These are phyloP conservation scores for Trypoxylon attenuatum DNA, from an alignment of 2,888 invertebrate genomes.

Conservation along the genomic window DNA sequence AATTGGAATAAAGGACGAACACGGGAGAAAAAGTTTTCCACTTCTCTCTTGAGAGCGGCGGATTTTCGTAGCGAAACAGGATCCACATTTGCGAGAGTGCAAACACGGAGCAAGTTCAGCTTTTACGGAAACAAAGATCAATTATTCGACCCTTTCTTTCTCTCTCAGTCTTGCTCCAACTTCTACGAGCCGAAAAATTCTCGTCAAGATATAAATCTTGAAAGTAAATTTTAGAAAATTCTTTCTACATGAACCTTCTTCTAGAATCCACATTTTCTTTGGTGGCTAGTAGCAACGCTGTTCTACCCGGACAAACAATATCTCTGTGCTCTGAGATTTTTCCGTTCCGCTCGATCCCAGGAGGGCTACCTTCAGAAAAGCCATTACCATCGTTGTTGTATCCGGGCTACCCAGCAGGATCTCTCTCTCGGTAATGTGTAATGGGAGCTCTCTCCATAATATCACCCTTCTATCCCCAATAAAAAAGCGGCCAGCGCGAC, in stretches of 20 bases:
- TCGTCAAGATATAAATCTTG: conserved; percentile 1
- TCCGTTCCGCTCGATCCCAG: background rate
- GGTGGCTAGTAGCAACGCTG: conserved; percentile 5
- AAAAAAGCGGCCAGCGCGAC: background rate
- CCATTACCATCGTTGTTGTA: background rate
- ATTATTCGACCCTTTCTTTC: background rate
- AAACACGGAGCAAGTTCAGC: no score
- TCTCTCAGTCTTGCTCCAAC: background rate
- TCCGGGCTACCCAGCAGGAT: no score
- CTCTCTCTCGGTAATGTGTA: background rate
- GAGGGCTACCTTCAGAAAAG: background rate
- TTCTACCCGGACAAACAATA: conserved; percentile 6
- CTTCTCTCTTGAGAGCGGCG: no score
- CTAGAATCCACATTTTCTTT: background rate
- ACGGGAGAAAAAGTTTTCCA: no score
- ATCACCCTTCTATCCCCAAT: background rate
- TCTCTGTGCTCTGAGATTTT: background rate
- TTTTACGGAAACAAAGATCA: background rate
- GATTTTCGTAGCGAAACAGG: no score
- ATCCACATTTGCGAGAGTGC: no score
- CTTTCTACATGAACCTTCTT: background rate
- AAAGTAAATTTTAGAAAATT: conserved; percentile 25
- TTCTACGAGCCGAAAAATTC: background rate
- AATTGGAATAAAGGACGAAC: no score
- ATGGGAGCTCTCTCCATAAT: background rate